Evolutionary conservation across 2,797 vertebrate genomes (phyloP).

Genomic region (Champsocephalus esox): DNA sequence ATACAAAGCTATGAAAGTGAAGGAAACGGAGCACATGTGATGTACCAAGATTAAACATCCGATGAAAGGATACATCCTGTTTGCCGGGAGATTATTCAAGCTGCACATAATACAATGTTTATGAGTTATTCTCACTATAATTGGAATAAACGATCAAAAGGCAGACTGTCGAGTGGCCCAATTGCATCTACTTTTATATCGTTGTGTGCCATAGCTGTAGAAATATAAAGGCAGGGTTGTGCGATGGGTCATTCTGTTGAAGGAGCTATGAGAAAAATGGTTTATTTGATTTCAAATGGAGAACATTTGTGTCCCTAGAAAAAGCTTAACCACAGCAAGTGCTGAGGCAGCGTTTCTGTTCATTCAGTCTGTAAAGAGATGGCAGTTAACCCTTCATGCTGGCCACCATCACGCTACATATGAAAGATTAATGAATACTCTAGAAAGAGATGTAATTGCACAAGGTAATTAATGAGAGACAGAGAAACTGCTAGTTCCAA

Average conservation of each 20-base stretch:
- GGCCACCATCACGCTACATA: not conserved
- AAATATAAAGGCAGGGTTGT: not conserved
- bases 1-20: constrained; percentile 67
- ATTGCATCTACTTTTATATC: constrained; percentile 7
- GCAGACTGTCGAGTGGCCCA: not conserved
- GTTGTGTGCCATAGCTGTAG: not conserved
- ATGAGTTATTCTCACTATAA: not conserved
- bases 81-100: constrained; percentile 34
- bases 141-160: constrained; percentile 7
- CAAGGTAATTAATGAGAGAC: not conserved
- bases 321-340: not conserved
- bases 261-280: constrained; percentile 9
- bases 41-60: constrained; percentile 55
- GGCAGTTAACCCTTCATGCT: not conserved
- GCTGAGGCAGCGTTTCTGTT: not conserved
- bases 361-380: not conserved
- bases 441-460: not conserved
- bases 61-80: constrained; percentile 51
- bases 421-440: not conserved
- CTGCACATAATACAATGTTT: not conserved
- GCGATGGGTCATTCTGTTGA: not conserved
- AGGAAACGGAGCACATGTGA: constrained; percentile 50
- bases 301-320: constrained; percentile 11
- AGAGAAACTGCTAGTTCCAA: not conserved
- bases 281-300: constrained; percentile 16